Evolutionary conservation across 2,113 vertebrate genomes (phyloP).

Genomic region (Talpa occidentalis): DNA sequence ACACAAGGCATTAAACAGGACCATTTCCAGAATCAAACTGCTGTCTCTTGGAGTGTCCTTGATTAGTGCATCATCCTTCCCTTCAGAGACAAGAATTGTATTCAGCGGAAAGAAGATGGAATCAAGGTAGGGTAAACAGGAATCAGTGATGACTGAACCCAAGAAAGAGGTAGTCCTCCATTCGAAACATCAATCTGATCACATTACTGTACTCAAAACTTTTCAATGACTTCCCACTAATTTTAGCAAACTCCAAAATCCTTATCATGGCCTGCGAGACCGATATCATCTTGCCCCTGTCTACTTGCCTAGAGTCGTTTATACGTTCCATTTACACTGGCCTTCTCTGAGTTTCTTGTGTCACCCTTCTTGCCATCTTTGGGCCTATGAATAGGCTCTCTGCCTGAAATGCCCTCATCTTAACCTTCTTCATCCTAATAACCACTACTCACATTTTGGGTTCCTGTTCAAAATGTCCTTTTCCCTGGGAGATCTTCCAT

Average conservation of each 20-base stretch:
- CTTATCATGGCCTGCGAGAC: not conserved
- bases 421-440: not conserved
- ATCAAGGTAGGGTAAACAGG: not conserved
- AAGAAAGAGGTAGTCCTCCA: not conserved
- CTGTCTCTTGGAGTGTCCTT: not conserved
- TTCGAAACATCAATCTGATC: constrained; percentile 34
- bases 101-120: not conserved
- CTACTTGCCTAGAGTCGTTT: not conserved
- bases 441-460: not conserved
- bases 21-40: constrained; percentile 36
- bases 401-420: not conserved
- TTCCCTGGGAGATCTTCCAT: not conserved
- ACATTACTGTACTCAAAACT: not conserved
- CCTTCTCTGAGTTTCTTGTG: not conserved
- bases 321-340: not conserved
- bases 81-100: not conserved
- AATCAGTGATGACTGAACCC: not conserved
- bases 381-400: not conserved
- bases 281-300: not conserved
- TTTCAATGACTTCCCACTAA: not conserved
- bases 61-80: not conserved
- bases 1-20: not conserved
- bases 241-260: constrained; percentile 31
- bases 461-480: constrained; percentile 32
- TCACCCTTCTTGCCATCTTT: not conserved